phyloP scores from a whole-genome alignment of 2,888 invertebrate species.

The Prosopocoilus inquinatus region DNA sequence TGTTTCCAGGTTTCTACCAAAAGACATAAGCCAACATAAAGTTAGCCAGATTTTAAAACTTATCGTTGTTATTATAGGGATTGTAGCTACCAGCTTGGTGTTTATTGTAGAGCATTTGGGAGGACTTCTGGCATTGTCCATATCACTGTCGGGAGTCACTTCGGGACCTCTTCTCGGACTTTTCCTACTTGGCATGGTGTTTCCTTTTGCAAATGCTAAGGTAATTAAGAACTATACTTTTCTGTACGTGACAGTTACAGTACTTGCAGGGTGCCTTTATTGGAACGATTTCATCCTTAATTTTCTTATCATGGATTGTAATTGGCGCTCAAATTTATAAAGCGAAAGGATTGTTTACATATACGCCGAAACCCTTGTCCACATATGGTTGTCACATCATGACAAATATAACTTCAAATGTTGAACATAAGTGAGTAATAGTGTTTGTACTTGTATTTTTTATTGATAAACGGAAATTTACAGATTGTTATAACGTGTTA shows the following conservation, averaged over 20 bases:
- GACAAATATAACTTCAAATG: no score
- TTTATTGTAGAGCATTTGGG: slow-evolving; percentile 64
- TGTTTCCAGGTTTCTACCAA: slow-evolving; percentile 55
- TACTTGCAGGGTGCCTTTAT: slow-evolving; percentile 14
- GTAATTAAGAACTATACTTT: slow-evolving; percentile 42
- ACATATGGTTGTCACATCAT: slow-evolving; percentile 28
- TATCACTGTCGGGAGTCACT: slow-evolving; percentile 63
- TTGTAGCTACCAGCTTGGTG: slow-evolving; percentile 70
- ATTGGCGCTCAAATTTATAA: slow-evolving; percentile 32
- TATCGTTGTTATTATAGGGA: slow-evolving; percentile 53
- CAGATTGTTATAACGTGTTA: no score
- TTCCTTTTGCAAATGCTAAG: slow-evolving; percentile 61
- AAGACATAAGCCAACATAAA: slow-evolving; percentile 51
- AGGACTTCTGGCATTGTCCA: slow-evolving; percentile 63
- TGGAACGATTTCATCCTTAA: slow-evolving; percentile 11
- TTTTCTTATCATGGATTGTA: slow-evolving; percentile 20
- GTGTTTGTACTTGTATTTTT: no score
- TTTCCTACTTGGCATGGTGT: slow-evolving; percentile 66
- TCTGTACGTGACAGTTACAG: no score
- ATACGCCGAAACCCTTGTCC: slow-evolving; percentile 30
- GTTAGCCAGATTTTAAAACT: slow-evolving; percentile 62
- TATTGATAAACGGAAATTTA: no score
- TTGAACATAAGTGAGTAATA: no score
- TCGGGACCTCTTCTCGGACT: slow-evolving; percentile 65
- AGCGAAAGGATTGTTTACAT: slow-evolving; percentile 25